These are phyloP conservation scores for Acanthosepion pharaonis DNA, from an alignment of 2,888 invertebrate genomes.

Conservation along the genomic window DNA sequence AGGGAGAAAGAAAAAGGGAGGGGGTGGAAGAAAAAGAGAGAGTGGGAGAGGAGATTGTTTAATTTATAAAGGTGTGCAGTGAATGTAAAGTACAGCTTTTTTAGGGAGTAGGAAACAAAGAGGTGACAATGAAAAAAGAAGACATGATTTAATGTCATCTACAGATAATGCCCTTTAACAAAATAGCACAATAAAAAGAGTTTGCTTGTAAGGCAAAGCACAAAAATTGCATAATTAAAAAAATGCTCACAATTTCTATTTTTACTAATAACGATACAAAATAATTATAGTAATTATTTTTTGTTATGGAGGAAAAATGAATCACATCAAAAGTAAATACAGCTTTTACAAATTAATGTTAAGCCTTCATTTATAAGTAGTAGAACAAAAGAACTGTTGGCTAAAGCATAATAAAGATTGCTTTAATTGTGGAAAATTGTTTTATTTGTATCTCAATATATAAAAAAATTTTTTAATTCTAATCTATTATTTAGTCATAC, in stretches of 20 bases:
- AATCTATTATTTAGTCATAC: too few relatives aligned
- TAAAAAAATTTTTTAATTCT: too few relatives aligned
- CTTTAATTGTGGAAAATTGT: too few relatives aligned
- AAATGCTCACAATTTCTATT: too few relatives aligned
- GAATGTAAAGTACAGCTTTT: neutral
- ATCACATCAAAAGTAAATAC: too few relatives aligned
- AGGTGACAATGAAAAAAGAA: neutral
- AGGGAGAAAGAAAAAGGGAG: neutral
- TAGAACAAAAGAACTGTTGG: neutral
- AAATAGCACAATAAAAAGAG: neutral
- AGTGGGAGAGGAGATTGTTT: neutral
- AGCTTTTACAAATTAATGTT: neutral
- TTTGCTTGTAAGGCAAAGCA: neutral
- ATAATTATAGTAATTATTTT: too few relatives aligned
- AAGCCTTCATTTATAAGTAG: neutral
- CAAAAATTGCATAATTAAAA: neutral
- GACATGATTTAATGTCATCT: neutral
- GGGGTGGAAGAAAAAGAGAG: neutral
- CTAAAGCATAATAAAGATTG: too few relatives aligned
- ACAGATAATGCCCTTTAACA: neutral
- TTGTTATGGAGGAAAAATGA: too few relatives aligned
- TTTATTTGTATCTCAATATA: too few relatives aligned
- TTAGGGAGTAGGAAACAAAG: neutral
- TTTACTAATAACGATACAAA: too few relatives aligned
- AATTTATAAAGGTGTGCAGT: neutral